Percentiles rank a stretch among this genome's conserved stretches.
Conservation (phyloP, 2,797 vertebrate species). For the Pristis pectinata region DNA sequence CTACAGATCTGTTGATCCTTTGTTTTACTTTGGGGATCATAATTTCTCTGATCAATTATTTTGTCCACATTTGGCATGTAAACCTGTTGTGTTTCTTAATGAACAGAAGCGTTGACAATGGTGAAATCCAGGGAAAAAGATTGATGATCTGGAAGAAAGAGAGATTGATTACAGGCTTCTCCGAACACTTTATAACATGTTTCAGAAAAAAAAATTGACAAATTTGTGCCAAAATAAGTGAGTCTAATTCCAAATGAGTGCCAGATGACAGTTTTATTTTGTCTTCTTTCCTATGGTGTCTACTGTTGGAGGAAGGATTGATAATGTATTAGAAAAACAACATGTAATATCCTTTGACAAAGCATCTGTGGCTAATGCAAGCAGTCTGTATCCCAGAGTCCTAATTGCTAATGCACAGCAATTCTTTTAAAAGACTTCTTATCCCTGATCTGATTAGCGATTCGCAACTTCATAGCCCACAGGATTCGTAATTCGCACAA, state of each 20-base stretch:
- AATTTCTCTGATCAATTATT: too few species aligned
- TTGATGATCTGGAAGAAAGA: background rate
- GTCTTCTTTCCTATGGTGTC: background rate
- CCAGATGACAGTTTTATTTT: background rate
- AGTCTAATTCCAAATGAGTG: background rate
- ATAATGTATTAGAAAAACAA: background rate
- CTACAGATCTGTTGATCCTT: background rate
- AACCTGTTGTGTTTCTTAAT: background rate
- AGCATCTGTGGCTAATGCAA: background rate
- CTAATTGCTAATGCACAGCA: background rate
- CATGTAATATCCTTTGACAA: background rate
- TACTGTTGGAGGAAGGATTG: background rate
- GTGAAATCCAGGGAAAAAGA: background rate
- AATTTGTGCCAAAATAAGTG: background rate
- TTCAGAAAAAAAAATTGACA: too few species aligned
- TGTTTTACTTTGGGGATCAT: too few species aligned
- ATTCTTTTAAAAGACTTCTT: background rate
- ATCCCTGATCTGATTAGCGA: background rate
- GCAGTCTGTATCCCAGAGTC: background rate
- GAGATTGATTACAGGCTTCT: background rate
- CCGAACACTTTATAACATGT: background rate
- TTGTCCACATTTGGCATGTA: background rate
- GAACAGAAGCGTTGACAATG: background rate
- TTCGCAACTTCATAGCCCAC: background rate
- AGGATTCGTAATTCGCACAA: background rate